These are phyloP conservation scores for Tanaodytes sp. DNA, from an alignment of 2,888 invertebrate species.

Conservation along the genomic window DNA sequence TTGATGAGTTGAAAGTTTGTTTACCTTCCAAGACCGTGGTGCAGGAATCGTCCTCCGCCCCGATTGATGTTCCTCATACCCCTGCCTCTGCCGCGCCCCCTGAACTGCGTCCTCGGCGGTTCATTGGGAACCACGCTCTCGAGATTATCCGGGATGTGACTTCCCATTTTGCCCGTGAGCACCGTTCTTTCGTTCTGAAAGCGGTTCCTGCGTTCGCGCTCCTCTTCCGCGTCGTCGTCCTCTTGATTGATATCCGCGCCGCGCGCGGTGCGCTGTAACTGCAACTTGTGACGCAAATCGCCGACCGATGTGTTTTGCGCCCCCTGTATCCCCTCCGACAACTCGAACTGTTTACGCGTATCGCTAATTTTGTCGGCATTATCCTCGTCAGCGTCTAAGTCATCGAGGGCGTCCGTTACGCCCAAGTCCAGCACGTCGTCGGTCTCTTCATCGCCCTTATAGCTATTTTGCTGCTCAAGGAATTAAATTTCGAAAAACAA, in stretches of 20 bases:
- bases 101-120: slow-evolving; percentile 59
- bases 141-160: slow-evolving; percentile 69
- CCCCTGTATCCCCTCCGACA: slow-evolving; percentile 48
- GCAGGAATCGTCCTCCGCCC: slow-evolving; percentile 62
- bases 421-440: slow-evolving; percentile 73
- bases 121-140: slow-evolving; percentile 69
- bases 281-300: slow-evolving; percentile 66
- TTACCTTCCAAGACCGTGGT: slow-evolving; percentile 56
- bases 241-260: slow-evolving; percentile 57
- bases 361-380: slow-evolving; percentile 66
- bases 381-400: slow-evolving; percentile 71
- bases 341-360: slow-evolving; percentile 39
- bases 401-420: slow-evolving; percentile 71
- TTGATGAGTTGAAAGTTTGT: no score
- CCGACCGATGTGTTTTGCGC: slow-evolving; percentile 23
- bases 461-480: no score
- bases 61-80: slow-evolving; percentile 59
- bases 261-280: slow-evolving; percentile 64
- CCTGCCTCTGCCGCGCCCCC: slow-evolving; percentile 62
- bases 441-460: slow-evolving; percentile 73
- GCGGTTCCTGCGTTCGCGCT: slow-evolving; percentile 67
- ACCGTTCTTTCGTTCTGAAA: slow-evolving; percentile 69
- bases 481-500: no score
- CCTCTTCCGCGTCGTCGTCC: slow-evolving; percentile 70
- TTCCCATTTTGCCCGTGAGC: slow-evolving; percentile 65